phyloP scores from a whole-genome alignment of 2,797 vertebrate species.

The Pipistrellus nathusii region DNA sequence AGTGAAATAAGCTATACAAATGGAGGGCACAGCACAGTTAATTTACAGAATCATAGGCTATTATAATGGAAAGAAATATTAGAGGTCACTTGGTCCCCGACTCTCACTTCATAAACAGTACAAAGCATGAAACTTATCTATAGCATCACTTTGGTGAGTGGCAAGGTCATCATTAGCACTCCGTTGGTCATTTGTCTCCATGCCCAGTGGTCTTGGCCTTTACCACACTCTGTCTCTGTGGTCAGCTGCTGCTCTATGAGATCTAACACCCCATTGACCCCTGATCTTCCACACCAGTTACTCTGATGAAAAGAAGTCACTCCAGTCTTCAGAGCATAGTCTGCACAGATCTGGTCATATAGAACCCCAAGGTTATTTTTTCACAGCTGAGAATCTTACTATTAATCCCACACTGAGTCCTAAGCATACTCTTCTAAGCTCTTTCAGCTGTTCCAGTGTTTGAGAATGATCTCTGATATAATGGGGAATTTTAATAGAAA shows the following conservation, averaged over 20 bases:
- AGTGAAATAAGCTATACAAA: neutral
- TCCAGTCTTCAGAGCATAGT: neutral
- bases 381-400: neutral
- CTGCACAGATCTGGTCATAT: neutral
- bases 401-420: neutral
- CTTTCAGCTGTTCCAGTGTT: neutral
- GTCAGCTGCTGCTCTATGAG: neutral
- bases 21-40: neutral
- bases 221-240: neutral
- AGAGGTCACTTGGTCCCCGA: neutral
- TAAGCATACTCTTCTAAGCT: neutral
- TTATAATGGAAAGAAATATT: neutral
- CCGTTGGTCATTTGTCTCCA: neutral
- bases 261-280: rapidly evolving
- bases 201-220: neutral
- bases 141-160: neutral
- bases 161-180: neutral
- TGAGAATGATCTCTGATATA: conserved; percentile 4
- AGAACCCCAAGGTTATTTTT: neutral
- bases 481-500: neutral
- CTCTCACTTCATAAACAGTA: neutral
- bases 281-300: neutral
- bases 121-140: neutral
- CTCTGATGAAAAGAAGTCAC: neutral
- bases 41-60: neutral